A percentile compares a stretch with the other conserved stretches of the same genome.
Conservation (phyloP, 2,797 vertebrate species). For the Eulemur albifrons region DNA sequence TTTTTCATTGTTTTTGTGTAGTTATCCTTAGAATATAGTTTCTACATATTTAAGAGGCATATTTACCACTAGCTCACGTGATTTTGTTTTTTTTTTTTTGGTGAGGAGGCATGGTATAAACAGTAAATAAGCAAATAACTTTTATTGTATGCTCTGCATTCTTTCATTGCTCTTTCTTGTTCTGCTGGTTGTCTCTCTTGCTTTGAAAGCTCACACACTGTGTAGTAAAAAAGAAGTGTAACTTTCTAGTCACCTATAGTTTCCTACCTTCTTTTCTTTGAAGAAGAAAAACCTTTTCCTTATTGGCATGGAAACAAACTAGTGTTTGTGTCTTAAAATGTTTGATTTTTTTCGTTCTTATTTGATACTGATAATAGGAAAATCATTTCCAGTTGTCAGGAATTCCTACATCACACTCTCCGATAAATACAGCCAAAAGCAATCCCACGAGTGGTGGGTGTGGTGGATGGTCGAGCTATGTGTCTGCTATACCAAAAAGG, state of each 20-base stretch:
- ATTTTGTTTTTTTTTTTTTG: no score
- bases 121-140: background rate
- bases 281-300: background rate
- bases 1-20: background rate
- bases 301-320: background rate
- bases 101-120: background rate
- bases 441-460: fast-evolving
- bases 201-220: background rate
- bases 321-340: constrained; percentile 1
- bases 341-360: background rate
- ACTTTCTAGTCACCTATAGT: background rate
- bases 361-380: background rate
- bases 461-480: background rate
- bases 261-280: background rate
- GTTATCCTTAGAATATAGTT: background rate
- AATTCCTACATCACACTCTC: background rate
- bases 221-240: background rate
- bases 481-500: background rate
- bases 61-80: background rate
- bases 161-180: background rate
- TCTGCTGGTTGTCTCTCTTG: background rate
- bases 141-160: background rate
- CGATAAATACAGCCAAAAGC: background rate
- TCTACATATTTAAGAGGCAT: background rate
- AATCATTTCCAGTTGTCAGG: background rate